Conservation (phyloP, 2,888 invertebrate genomes). For the Tipula lateralis region DNA sequence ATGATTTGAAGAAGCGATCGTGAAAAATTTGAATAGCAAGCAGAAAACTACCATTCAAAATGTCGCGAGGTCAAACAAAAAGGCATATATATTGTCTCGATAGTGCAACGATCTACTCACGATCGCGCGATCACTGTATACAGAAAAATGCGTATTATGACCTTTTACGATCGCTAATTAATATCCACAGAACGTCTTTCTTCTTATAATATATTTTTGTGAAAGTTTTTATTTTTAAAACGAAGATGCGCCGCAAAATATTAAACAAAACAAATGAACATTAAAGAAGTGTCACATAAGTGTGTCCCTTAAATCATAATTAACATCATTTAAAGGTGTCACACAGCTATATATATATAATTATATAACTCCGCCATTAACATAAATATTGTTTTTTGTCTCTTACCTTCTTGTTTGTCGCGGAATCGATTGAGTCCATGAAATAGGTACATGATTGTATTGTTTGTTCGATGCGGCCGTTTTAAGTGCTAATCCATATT, state of each 20-base stretch:
- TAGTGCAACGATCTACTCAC: too few species aligned
- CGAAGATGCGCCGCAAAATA: neutral
- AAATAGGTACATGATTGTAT: constrained; percentile 46
- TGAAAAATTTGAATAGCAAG: neutral
- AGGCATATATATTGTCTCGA: too few species aligned
- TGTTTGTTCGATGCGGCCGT: constrained; percentile 44
- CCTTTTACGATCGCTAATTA: neutral
- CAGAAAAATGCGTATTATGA: too few species aligned
- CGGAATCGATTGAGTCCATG: constrained; percentile 50
- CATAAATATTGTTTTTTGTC: neutral
- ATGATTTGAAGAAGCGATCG: neutral
- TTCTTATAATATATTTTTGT: neutral
- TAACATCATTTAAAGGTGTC: constrained; percentile 19
- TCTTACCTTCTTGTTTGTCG: constrained; percentile 48
- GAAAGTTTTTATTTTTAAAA: neutral
- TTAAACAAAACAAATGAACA: neutral
- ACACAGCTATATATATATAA: too few species aligned
- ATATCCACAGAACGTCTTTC: too few species aligned
- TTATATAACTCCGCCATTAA: neutral
- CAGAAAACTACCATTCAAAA: too few species aligned
- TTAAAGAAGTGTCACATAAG: neutral
- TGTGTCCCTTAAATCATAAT: constrained; percentile 24
- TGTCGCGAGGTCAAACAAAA: too few species aligned
- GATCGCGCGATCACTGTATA: too few species aligned
- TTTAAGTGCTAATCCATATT: constrained; percentile 48